A percentile compares a stretch with the other conserved stretches of the same genome.
Evolutionary conservation across 2,888 invertebrate genomes (phyloP).

Genomic region (Aporophyla lueneburgensis): DNA sequence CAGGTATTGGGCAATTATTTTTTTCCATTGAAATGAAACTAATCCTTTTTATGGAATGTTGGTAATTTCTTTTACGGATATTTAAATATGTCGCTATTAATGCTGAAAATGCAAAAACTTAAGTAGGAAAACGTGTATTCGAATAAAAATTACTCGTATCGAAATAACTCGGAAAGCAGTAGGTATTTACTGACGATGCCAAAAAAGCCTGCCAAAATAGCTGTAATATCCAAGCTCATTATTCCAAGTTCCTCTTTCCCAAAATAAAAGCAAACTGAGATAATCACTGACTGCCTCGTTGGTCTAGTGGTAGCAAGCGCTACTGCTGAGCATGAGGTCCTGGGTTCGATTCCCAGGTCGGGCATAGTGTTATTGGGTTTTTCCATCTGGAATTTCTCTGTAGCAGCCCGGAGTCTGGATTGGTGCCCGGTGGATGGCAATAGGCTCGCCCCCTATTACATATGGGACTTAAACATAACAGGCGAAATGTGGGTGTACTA

Average conservation of each 20-base stretch:
- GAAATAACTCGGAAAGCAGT: background rate
- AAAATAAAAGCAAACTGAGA: background rate
- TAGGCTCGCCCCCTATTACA: too few relatives aligned
- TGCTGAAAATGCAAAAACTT: background rate
- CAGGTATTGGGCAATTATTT: background rate
- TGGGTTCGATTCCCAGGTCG: too few relatives aligned
- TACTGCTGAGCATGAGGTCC: too few relatives aligned
- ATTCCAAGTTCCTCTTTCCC: background rate
- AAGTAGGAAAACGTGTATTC: background rate
- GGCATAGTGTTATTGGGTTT: too few relatives aligned
- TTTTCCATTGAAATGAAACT: conserved; percentile 3
- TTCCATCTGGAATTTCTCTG: too few relatives aligned
- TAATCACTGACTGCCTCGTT: too few relatives aligned
- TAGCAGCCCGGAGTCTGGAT: too few relatives aligned
- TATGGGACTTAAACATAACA: too few relatives aligned
- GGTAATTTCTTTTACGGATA: background rate
- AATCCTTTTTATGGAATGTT: conserved; percentile 1
- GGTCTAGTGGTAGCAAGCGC: too few relatives aligned
- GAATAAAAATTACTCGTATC: too few relatives aligned
- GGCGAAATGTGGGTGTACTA: too few relatives aligned
- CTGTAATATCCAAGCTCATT: background rate
- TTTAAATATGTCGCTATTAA: background rate
- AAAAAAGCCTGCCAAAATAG: background rate
- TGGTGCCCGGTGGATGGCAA: too few relatives aligned
- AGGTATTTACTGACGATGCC: background rate